Percentiles rank a stretch among this genome's conserved stretches.
These are phyloP conservation scores for Anas acuta DNA, from an alignment of 2,797 vertebrate species.

Conservation along the genomic window DNA sequence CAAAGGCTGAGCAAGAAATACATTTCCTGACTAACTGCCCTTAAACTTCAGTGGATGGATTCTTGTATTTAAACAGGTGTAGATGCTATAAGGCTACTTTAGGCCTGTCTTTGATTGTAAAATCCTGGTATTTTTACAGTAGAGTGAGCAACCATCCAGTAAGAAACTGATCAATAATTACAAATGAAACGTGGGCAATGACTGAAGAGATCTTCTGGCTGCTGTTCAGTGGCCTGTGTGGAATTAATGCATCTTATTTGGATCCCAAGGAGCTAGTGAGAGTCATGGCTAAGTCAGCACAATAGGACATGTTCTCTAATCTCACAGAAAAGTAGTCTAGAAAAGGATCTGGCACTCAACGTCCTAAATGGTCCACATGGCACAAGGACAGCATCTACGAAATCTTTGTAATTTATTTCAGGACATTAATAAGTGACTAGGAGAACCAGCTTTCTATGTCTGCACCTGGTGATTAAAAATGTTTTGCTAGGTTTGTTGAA, in stretches of 20 bases:
- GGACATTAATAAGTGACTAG: constrained; percentile 11
- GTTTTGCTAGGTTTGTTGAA: not conserved
- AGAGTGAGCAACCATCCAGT: not conserved
- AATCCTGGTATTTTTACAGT: not conserved
- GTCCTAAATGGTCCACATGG: not conserved
- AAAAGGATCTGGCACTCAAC: not conserved
- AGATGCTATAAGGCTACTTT: not conserved
- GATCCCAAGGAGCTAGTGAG: not conserved
- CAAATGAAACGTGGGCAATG: not conserved
- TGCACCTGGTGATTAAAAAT: not conserved
- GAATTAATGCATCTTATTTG: not conserved
- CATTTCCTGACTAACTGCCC: not conserved
- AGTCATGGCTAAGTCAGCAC: not conserved
- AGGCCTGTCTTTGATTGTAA: not conserved
- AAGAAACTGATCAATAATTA: not conserved
- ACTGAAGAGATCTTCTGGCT: not conserved
- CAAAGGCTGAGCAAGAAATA: not conserved
- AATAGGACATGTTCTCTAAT: not conserved
- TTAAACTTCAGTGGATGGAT: not conserved
- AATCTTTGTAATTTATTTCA: not conserved
- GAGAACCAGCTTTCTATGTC: constrained; percentile 19
- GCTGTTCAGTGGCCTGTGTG: not conserved
- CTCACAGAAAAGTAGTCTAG: not conserved
- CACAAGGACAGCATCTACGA: not conserved
- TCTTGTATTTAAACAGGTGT: not conserved